A percentile compares a stretch with the other conserved stretches of the same genome.
phyloP scores from a whole-genome alignment of 2,797 vertebrate species.

The Mallotus villosus region DNA sequence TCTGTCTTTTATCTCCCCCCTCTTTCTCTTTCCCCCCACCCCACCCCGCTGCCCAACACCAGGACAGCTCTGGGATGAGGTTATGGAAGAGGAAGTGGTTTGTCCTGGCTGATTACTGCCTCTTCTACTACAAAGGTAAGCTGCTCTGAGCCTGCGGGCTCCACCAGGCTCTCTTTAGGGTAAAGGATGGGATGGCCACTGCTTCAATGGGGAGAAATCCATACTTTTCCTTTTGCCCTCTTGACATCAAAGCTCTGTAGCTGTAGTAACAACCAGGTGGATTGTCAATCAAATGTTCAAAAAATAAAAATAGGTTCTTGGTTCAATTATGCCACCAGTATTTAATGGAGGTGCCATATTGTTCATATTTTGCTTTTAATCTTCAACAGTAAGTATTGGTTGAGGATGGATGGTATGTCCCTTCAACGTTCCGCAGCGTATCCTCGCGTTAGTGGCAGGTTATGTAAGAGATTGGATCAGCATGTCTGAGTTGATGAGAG shows the following conservation, averaged over 20 bases:
- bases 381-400: too few relatives aligned
- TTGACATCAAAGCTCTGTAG: background rate
- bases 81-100: conserved; percentile 98
- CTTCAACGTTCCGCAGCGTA: background rate
- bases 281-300: too few relatives aligned
- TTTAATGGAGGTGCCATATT: background rate
- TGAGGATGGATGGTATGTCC: too few relatives aligned
- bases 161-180: background rate
- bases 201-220: too few relatives aligned
- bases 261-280: background rate
- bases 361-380: too few relatives aligned
- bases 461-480: conserved; percentile 3
- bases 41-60: conserved; percentile 41
- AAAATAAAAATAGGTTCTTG: too few relatives aligned
- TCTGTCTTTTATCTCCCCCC: conserved; percentile 19
- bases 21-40: conserved; percentile 1
- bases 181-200: too few relatives aligned
- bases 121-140: conserved; percentile 98
- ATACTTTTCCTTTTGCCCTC: background rate
- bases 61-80: conserved; percentile 97
- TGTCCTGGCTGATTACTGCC: conserved; percentile 91
- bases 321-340: background rate
- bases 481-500: conserved; percentile 4
- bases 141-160: conserved; percentile 6
- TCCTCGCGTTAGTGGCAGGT: background rate